Percentiles rank a stretch among this genome's conserved stretches.
phyloP scores from a whole-genome alignment of 2,888 invertebrate species.

The Lepeophtheirus nordmannii region DNA sequence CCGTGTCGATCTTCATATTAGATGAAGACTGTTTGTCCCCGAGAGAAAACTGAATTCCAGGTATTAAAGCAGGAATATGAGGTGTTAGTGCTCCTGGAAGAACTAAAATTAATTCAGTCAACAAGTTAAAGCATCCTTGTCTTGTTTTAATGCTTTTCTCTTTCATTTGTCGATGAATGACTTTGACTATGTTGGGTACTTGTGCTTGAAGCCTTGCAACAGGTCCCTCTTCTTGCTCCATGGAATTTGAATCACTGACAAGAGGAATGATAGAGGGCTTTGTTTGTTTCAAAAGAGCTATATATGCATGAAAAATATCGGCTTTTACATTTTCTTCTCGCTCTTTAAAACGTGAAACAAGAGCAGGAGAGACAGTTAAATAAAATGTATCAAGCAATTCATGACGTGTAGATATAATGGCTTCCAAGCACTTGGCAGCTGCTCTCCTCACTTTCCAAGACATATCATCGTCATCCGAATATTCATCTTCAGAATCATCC shows the following conservation, averaged over 20 bases:
- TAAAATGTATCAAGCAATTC: conserved; percentile 81
- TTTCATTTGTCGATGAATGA: conserved; percentile 70
- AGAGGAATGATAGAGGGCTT: conserved; percentile 9
- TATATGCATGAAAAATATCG: conserved; percentile 91
- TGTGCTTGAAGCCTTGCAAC: conserved; percentile 34
- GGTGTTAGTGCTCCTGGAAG: conserved; percentile 72
- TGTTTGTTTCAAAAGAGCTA: conserved; percentile 68
- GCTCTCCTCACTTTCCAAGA: conserved; percentile 95
- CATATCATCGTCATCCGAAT: conserved; percentile 98
- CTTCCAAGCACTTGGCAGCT: conserved; percentile 92
- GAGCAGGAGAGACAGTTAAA: conserved; percentile 66
- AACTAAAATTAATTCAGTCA: conserved; percentile 75
- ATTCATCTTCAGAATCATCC: conserved; percentile 59
- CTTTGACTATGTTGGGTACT: conserved; percentile 62
- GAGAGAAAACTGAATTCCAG: conserved; percentile 66
- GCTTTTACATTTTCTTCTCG: conserved; percentile 98
- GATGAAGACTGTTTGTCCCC: conserved; percentile 78
- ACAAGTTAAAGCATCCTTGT: conserved; percentile 74
- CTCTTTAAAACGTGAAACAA: conserved; percentile 87
- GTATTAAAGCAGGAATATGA: conserved; percentile 66
- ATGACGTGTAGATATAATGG: conserved; percentile 77
- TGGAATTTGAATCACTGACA: conserved; percentile 33
- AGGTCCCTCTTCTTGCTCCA: conserved; percentile 37
- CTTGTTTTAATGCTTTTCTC: conserved; percentile 72
- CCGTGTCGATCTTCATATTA: conserved; percentile 93